A percentile compares a stretch with the other conserved stretches of the same genome.
Evolutionary conservation across 2,888 invertebrate species (phyloP).

Genomic region (Carcina quercana): DNA sequence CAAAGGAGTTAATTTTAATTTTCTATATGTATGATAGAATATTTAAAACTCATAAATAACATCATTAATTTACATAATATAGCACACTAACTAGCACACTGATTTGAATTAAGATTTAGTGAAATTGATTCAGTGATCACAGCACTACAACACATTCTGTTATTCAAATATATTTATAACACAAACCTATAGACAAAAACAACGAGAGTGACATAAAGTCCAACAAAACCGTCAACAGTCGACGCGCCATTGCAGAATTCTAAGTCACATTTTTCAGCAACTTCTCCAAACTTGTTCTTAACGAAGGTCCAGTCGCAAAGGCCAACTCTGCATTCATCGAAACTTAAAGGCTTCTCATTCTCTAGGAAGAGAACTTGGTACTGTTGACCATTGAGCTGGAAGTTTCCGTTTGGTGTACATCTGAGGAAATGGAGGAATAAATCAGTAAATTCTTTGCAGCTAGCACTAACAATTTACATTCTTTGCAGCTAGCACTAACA

Average conservation of each 20-base stretch:
- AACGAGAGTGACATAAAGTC: conserved; percentile 21
- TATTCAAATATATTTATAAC: too few relatives aligned
- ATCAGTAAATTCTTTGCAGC: too few relatives aligned
- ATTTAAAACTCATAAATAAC: too few relatives aligned
- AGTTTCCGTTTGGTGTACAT: conserved; percentile 66
- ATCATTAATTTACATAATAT: too few relatives aligned
- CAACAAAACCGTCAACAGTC: conserved; percentile 17
- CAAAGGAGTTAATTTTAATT: too few relatives aligned
- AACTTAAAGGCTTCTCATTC: conserved; percentile 80
- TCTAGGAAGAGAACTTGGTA: conserved; percentile 78
- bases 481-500: too few relatives aligned
- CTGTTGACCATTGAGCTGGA: conserved; percentile 49
- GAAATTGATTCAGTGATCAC: too few relatives aligned
- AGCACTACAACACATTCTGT: too few relatives aligned
- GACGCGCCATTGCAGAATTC: conserved; percentile 68
- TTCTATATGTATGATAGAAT: too few relatives aligned
- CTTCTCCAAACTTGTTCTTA: conserved; percentile 70
- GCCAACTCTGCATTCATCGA: conserved; percentile 83
- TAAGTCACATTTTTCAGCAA: conserved; percentile 72
- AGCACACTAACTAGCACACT: too few relatives aligned
- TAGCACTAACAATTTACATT: too few relatives aligned
- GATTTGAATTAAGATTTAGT: too few relatives aligned
- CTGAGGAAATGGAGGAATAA: conserved; percentile 49
- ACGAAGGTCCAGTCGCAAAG: conserved; percentile 85
- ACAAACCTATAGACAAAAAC: conserved; percentile 20